A percentile compares a stretch with the other conserved stretches of the same genome.
phyloP scores from a whole-genome alignment of 35 echinoderm and acorn worm species.

The Amphiura filiformis region DNA sequence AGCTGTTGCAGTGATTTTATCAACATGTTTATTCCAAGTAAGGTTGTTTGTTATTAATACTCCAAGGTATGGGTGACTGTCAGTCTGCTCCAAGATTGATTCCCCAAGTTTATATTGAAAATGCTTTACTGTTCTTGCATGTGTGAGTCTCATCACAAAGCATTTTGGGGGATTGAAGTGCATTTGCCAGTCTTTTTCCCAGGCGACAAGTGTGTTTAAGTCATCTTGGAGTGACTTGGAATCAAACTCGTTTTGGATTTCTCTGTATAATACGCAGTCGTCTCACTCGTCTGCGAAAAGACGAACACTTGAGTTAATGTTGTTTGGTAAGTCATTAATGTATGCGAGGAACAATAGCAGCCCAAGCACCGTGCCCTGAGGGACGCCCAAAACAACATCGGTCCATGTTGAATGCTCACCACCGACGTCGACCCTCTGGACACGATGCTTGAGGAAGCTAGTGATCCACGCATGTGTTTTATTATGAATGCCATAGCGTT shows the following conservation, averaged over 20 bases:
- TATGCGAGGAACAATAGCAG: constrained; percentile 46
- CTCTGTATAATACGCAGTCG: constrained; percentile 45
- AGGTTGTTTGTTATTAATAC: not conserved
- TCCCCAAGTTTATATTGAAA: constrained; percentile 33
- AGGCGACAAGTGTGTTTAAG: not conserved
- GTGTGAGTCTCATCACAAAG: constrained; percentile 41
- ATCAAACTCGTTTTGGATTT: constrained; percentile 31
- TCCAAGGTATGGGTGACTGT: constrained; percentile 47
- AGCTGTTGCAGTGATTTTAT: constrained; percentile 17
- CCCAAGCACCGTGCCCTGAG: constrained; percentile 61
- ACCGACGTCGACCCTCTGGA: constrained; percentile 40
- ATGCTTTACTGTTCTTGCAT: constrained; percentile 20
- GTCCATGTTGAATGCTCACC: constrained; percentile 15
- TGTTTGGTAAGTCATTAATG: constrained; percentile 43
- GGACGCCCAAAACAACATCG: constrained; percentile 35
- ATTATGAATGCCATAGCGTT: constrained; percentile 22
- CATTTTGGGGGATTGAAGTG: constrained; percentile 37
- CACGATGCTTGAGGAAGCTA: constrained; percentile 24
- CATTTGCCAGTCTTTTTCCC: constrained; percentile 56
- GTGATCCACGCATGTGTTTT: constrained; percentile 35
- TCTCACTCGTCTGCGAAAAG: constrained; percentile 74
- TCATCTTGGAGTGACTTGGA: not conserved
- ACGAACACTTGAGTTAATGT: constrained; percentile 18
- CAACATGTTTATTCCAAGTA: constrained; percentile 15
- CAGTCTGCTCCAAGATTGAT: constrained; percentile 6